Percentiles rank a stretch among this genome's conserved stretches.
These are phyloP conservation scores for Noctua janthe DNA, from an alignment of 2,888 invertebrate species.

Conservation along the genomic window DNA sequence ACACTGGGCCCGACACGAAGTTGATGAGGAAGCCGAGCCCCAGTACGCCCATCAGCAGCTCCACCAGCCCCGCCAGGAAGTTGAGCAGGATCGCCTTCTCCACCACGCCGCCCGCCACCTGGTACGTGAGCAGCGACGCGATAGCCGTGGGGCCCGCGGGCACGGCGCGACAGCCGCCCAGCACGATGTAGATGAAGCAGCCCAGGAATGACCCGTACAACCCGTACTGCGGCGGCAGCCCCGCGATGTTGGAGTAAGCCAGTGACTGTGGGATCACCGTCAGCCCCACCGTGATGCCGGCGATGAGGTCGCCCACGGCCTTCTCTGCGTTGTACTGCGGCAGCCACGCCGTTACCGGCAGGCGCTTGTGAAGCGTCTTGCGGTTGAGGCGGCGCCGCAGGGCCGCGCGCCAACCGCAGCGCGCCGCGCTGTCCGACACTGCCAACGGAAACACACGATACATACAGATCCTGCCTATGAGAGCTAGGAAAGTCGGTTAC, in stretches of 20 bases:
- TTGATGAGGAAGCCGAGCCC: conserved; percentile 96
- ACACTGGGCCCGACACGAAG: conserved; percentile 97
- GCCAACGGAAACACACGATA: conserved; percentile 58
- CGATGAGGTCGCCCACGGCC: conserved; percentile 96
- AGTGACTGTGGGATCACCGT: conserved; percentile 98
- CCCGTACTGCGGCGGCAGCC: conserved; percentile 96
- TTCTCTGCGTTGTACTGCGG: conserved; percentile 93
- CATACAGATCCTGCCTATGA: background rate
- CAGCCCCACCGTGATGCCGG: conserved; percentile 97
- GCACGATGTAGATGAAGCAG: conserved; percentile 96
- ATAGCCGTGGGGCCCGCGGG: conserved; percentile 98
- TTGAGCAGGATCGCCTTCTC: conserved; percentile 94
- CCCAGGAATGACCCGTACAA: conserved; percentile 98
- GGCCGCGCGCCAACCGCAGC: conserved; percentile 82
- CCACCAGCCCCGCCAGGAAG: conserved; percentile 93
- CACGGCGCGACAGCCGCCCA: conserved; percentile 98
- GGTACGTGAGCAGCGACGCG: conserved; percentile 95
- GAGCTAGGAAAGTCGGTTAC: no score
- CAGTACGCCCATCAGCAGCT: conserved; percentile 95
- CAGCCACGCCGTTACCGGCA: conserved; percentile 94
- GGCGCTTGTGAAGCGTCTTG: conserved; percentile 93
- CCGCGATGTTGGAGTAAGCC: conserved; percentile 95
- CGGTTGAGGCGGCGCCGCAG: conserved; percentile 91
- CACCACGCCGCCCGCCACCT: conserved; percentile 92
- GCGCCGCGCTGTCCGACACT: conserved; percentile 87